Conservation (phyloP, 2,888 invertebrate species). For the Mystacides longicornis region DNA sequence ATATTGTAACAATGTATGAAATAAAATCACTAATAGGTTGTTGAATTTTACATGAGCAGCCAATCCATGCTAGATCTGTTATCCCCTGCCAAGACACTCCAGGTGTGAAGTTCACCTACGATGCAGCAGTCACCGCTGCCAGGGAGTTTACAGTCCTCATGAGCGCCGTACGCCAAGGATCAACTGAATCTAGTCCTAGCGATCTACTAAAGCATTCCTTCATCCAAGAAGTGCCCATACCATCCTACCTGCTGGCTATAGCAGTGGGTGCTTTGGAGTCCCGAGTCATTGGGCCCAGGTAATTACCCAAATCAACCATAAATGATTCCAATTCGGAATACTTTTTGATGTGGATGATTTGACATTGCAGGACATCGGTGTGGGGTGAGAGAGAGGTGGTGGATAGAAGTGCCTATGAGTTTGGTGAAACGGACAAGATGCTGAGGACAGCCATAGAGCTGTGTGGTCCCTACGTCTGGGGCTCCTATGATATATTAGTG, state of each 20-base stretch:
- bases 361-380: slow-evolving; percentile 40
- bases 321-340: background rate
- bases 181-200: slow-evolving; percentile 34
- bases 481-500: slow-evolving; percentile 80
- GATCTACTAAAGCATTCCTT: slow-evolving; percentile 50
- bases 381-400: slow-evolving; percentile 86
- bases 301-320: background rate
- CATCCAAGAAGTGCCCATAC: slow-evolving; percentile 73
- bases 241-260: slow-evolving; percentile 83
- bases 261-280: slow-evolving; percentile 78
- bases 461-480: slow-evolving; percentile 88
- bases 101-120: slow-evolving; percentile 78
- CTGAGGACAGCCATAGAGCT: slow-evolving; percentile 73
- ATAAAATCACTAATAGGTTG: too few species aligned
- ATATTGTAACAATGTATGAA: too few species aligned
- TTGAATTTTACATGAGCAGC: slow-evolving; percentile 41
- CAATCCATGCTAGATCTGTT: slow-evolving; percentile 83
- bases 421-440: slow-evolving; percentile 79
- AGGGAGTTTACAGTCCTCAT: slow-evolving; percentile 72
- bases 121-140: slow-evolving; percentile 66
- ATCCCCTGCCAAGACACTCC: slow-evolving; percentile 92
- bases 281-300: slow-evolving; percentile 64
- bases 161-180: slow-evolving; percentile 67
- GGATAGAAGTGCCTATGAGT: slow-evolving; percentile 80
- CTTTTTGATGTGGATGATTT: background rate